These are phyloP conservation scores for Halichondria panicea DNA, from an alignment of 37 sponge, comb jelly and placozoan species.

Conservation along the genomic window DNA sequence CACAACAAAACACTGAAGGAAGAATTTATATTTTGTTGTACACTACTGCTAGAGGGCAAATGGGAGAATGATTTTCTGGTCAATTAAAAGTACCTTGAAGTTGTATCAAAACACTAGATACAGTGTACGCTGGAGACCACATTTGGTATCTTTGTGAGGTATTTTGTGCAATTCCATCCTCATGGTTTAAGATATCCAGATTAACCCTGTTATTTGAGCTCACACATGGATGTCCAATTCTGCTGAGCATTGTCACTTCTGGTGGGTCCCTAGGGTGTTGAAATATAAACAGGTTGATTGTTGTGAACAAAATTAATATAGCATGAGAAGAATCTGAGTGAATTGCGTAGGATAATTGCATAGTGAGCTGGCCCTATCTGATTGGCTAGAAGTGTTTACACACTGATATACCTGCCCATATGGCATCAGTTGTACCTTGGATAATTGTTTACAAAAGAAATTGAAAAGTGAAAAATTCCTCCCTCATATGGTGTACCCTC, in stretches of 20 bases:
- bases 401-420: too few relatives aligned
- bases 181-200: slow-evolving; percentile 51
- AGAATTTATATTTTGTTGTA: background rate
- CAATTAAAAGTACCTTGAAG: slow-evolving; percentile 37
- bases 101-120: slow-evolving; percentile 40
- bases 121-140: slow-evolving; percentile 61
- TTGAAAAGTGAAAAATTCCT: slow-evolving; percentile 64
- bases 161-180: background rate
- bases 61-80: background rate
- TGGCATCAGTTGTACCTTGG: too few relatives aligned
- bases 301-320: slow-evolving; percentile 1
- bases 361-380: too few relatives aligned
- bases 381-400: too few relatives aligned
- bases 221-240: slow-evolving; percentile 74
- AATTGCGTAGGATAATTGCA: too few relatives aligned
- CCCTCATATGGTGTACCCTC: slow-evolving; percentile 51
- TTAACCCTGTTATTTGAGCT: slow-evolving; percentile 1
- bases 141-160: slow-evolving; percentile 31
- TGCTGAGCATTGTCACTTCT: slow-evolving; percentile 37
- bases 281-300: background rate
- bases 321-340: too few relatives aligned
- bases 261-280: slow-evolving; percentile 21
- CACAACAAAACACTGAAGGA: too few relatives aligned
- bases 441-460: slow-evolving; percentile 25
- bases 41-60: background rate